phyloP scores from a whole-genome alignment of 2,888 invertebrate genomes.

The Creontiades dilutus region DNA sequence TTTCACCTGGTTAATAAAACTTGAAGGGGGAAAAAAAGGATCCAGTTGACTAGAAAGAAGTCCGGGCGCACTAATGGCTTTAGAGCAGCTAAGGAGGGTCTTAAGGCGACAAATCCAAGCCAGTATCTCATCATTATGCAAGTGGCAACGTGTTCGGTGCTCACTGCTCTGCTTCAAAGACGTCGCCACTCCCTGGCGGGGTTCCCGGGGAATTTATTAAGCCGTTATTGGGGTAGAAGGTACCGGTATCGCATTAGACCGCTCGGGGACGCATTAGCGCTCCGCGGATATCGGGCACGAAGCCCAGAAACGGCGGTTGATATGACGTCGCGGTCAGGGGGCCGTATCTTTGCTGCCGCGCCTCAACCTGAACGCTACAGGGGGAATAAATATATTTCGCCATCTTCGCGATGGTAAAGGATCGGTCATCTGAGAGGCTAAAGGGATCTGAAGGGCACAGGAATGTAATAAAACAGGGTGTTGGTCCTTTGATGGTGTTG shows the following conservation, averaged over 20 bases:
- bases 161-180: not conserved
- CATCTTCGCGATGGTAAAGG: not conserved
- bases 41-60: not conserved
- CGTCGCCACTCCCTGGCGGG: conserved; percentile 13
- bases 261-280: conserved; percentile 10
- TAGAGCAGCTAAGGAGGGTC: not conserved
- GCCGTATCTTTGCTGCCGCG: conserved; percentile 10
- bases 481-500: not conserved
- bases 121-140: not conserved
- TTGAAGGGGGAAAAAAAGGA: not conserved
- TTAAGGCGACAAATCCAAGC: not conserved
- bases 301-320: conserved; percentile 19
- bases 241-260: conserved; percentile 12
- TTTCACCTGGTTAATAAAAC: not conserved
- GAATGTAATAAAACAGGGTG: not conserved
- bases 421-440: not conserved
- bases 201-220: not conserved
- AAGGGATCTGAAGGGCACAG: not conserved
- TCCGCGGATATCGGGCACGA: not conserved
- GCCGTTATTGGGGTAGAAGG: not conserved
- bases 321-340: not conserved
- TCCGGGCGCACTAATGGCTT: not conserved
- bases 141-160: not conserved
- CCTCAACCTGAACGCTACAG: not conserved
- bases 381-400: not conserved